Conservation (phyloP, 92 coral and sea anemone genomes). For the Montipora capitata region DNA sequence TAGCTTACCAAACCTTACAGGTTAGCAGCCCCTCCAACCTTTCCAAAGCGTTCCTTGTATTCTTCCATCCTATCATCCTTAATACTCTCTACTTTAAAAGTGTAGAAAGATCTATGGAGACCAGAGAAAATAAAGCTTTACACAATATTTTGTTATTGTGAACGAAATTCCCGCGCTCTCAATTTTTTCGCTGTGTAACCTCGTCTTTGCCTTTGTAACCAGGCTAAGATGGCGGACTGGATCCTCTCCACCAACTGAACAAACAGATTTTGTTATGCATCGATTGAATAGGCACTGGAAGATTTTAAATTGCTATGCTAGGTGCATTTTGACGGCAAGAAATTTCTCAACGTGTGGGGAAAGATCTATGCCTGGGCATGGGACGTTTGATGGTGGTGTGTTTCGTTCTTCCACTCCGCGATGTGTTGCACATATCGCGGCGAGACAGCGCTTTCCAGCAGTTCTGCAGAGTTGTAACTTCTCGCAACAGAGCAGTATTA, state of each 20-base stretch:
- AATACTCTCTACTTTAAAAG: not conserved
- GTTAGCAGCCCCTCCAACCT: conserved; percentile 83
- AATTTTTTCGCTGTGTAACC: conserved; percentile 32
- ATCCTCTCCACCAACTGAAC: too few relatives aligned
- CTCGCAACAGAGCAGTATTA: conserved; percentile 38
- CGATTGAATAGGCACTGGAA: conserved; percentile 9
- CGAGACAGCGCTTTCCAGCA: conserved; percentile 10
- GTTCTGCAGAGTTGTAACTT: conserved; percentile 18
- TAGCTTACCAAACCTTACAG: conserved; percentile 89
- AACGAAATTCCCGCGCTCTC: conserved; percentile 82
- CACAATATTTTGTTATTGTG: not conserved
- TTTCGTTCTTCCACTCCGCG: not conserved
- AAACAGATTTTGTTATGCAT: not conserved
- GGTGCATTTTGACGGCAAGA: conserved; percentile 9
- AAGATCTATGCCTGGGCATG: not conserved
- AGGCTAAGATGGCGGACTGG: conserved; percentile 39
- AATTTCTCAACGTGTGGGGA: not conserved
- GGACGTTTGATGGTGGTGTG: not conserved
- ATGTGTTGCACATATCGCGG: not conserved
- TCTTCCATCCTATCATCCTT: conserved; percentile 84
- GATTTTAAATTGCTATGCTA: not conserved
- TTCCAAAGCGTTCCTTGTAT: conserved; percentile 78
- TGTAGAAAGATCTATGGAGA: not conserved
- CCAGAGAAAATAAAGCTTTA: not conserved
- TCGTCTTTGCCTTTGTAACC: conserved; percentile 25